Conservation (phyloP, 2,113 vertebrate genomes). For the Ictalurus punctatus region DNA sequence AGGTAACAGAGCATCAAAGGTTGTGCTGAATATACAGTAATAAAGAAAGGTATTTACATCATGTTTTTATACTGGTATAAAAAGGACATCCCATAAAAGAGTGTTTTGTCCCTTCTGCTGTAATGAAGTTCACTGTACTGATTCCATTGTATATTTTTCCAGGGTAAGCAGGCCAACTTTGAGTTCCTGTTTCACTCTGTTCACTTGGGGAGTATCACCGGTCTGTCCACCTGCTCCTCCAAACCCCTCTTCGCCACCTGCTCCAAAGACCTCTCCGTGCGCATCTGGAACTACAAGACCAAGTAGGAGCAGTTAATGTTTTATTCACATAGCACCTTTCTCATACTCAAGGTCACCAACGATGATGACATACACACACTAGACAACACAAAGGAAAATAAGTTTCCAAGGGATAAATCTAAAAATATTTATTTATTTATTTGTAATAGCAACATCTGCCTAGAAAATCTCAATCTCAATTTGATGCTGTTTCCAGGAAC, state of each 20-base stretch:
- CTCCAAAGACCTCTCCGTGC: constrained; percentile 86
- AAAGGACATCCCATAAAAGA: neutral
- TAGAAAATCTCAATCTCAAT: neutral
- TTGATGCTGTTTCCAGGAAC: neutral
- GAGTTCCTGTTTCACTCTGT: constrained; percentile 79
- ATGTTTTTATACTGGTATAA: neutral
- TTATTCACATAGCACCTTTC: neutral
- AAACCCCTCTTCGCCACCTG: constrained; percentile 89
- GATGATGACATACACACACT: neutral
- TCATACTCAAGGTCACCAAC: neutral
- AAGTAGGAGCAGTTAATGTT: constrained; percentile 75
- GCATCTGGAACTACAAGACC: constrained; percentile 90
- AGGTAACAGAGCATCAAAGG: constrained; percentile 46
- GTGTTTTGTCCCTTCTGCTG: neutral
- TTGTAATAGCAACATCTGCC: neutral
- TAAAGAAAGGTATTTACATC: neutral
- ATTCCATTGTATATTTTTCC: constrained; percentile 18
- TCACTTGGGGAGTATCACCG: constrained; percentile 84
- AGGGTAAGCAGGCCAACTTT: constrained; percentile 80
- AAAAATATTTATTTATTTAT: too few relatives aligned
- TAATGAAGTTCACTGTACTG: neutral
- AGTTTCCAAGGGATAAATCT: neutral
- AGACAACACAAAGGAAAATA: neutral
- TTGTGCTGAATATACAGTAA: neutral
- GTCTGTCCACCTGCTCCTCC: constrained; percentile 81